Base-by-base conservation (phyloP, 2,797 vertebrate species). In the Eospalax fontanierii region DNA sequence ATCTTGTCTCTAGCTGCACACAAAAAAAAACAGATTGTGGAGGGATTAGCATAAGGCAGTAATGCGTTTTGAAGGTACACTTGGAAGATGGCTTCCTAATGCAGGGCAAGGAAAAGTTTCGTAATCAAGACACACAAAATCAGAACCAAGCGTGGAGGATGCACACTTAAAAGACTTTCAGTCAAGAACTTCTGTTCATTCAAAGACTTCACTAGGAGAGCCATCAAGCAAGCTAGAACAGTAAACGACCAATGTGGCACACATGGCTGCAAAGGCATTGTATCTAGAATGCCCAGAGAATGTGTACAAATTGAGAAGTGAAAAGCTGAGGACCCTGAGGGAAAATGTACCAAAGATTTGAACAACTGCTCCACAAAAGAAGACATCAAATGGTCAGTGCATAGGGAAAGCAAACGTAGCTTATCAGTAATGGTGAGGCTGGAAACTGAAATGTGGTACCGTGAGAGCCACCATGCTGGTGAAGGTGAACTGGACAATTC, bases 351-450 rank as follows among this genome's bases (percentile, higher is more conserved):
- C 78, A 70, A 90, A 76, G 66, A 33, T 80, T 88, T 85, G 73
- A 96, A 90, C 21, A 88, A 75, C 81, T 81, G 81, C 15, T 91
- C 92, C 61, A 80, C 54, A 61, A 90, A 84, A 70, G 21, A 85
- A 24, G 46, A 33, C 84, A 63, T 68, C n/a, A 54, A 78, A 43
- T 73, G 43, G 19, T 50, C 54, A 79, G 38, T 65, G 14, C 43
- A 1, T 43, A 22, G 28, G 21, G 68, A 70, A 90, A 84, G 15
- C 30, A 46, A 19, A 43, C 65, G 26, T 14, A 43, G 38, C 33
- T 85, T 65, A 65, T 78, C 30, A 73, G 35, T 24, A 61, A 74
- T 82, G 74, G 65, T 5, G 40, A 81, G 79, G 81, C 43, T 15
- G n/a, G 71, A 87, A 91, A 40, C 68, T 18, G 15, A 26, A 43